Percentiles rank a stretch among this genome's conserved stretches.
Conservation (phyloP, 2,888 invertebrate species). For the Lacanobia oleracea region DNA sequence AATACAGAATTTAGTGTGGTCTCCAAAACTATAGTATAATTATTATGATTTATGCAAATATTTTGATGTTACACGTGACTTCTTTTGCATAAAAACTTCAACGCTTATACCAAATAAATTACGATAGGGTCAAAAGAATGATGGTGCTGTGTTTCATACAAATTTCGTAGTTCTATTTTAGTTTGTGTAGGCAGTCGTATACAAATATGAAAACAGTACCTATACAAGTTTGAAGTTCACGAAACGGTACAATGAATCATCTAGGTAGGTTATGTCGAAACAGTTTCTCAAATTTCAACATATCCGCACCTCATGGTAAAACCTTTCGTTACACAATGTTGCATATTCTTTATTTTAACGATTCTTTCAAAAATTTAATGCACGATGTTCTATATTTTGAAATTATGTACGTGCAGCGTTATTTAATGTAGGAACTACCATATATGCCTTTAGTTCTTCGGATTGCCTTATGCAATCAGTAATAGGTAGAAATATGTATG, state of each 20-base stretch:
- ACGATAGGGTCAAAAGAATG: too few relatives aligned
- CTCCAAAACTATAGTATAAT: constrained; percentile 4
- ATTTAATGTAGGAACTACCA: neutral
- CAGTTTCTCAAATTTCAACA: constrained; percentile 41
- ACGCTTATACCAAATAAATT: too few relatives aligned
- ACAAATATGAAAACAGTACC: constrained; percentile 15
- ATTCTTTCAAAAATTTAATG: neutral
- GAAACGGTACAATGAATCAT: constrained; percentile 34
- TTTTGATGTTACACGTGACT: neutral
- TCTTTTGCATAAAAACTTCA: constrained; percentile 26
- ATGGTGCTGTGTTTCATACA: too few relatives aligned
- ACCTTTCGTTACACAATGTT: constrained; percentile 15
- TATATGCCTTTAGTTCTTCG: neutral
- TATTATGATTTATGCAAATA: constrained; percentile 37
- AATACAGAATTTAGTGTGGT: constrained; percentile 42
- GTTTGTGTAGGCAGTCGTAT: neutral
- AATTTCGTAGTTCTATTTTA: too few relatives aligned
- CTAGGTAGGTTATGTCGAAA: constrained; percentile 32
- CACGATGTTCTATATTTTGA: neutral
- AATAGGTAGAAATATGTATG: neutral
- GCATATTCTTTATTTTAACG: neutral
- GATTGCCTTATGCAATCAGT: neutral
- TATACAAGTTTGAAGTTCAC: constrained; percentile 13
- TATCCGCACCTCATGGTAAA: constrained; percentile 25
- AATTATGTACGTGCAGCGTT: neutral